Percentiles rank a stretch among this genome's conserved stretches.
Conservation (phyloP, 1,140 invertebrate species). For the Nylanderia fulva region DNA sequence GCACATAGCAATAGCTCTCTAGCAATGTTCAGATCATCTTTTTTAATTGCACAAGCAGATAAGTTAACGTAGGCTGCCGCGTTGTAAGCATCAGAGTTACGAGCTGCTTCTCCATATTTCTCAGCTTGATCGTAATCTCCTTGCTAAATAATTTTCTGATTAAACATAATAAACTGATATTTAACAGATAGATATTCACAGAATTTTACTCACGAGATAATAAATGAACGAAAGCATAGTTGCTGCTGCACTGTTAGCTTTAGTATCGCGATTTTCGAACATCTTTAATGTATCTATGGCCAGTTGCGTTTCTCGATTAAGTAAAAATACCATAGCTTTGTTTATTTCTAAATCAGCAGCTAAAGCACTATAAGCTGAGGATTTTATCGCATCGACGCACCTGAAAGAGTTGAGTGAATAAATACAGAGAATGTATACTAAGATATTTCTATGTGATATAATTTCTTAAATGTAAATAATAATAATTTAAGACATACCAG, state of each 20-base stretch:
- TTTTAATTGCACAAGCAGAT: conserved; percentile 93
- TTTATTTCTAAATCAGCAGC: conserved; percentile 97
- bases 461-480: conserved; percentile 5
- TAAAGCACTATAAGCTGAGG: conserved; percentile 90
- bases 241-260: conserved; percentile 93
- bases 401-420: conserved; percentile 79
- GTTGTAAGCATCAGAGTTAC: conserved; percentile 93
- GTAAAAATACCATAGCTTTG: conserved; percentile 96
- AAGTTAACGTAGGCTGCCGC: conserved; percentile 95
- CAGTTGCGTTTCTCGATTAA: conserved; percentile 93
- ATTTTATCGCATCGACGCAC: conserved; percentile 94
- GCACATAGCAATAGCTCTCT: conserved; percentile 92
- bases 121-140: conserved; percentile 94
- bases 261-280: conserved; percentile 95
- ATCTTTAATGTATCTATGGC: conserved; percentile 95
- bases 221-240: conserved; percentile 97
- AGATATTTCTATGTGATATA: conserved; percentile 30
- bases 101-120: conserved; percentile 92
- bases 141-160: conserved; percentile 87
- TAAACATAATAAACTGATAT: background rate
- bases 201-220: conserved; percentile 89
- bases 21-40: conserved; percentile 91
- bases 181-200: background rate
- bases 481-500: conserved; percentile 74
- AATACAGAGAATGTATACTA: background rate